These are phyloP conservation scores for Molossus alvarezi DNA, from an alignment of 2,797 vertebrate species.

Conservation along the genomic window DNA sequence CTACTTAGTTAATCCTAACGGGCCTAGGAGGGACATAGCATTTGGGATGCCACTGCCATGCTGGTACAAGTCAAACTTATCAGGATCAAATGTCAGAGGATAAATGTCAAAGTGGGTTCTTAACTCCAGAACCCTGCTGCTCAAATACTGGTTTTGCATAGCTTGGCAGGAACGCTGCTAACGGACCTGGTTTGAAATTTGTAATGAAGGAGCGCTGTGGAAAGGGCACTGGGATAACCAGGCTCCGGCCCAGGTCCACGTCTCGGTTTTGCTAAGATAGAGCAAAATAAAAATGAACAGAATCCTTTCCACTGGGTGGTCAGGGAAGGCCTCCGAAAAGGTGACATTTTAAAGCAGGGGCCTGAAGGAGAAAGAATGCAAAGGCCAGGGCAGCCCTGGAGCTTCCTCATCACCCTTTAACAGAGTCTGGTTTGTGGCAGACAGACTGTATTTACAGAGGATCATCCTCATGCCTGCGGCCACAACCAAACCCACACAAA, in stretches of 20 bases:
- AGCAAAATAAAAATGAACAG: not conserved
- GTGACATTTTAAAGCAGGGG: not conserved
- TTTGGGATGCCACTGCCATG: not conserved
- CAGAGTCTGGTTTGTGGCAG: not conserved
- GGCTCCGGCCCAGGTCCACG: not conserved
- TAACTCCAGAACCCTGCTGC: not conserved
- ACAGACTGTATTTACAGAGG: not conserved
- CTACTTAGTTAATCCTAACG: not conserved
- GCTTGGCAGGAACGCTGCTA: not conserved
- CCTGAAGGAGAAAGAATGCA: not conserved
- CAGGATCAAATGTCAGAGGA: constrained; percentile 16
- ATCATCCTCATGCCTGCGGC: no score
- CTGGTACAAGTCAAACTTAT: not conserved
- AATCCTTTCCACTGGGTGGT: not conserved
- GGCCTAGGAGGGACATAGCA: not conserved
- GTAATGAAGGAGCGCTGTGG: not conserved
- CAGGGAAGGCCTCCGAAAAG: not conserved
- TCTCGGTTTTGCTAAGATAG: not conserved
- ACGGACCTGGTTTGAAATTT: not conserved
- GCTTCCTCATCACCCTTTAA: not conserved
- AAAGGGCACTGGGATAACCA: not conserved
- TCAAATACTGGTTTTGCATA: not conserved
- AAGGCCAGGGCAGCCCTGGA: not conserved
- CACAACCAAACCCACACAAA: not conserved
- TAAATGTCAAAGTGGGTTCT: not conserved